phyloP scores from a whole-genome alignment of 2,797 vertebrate genomes.

The Galagoides demidoff region DNA sequence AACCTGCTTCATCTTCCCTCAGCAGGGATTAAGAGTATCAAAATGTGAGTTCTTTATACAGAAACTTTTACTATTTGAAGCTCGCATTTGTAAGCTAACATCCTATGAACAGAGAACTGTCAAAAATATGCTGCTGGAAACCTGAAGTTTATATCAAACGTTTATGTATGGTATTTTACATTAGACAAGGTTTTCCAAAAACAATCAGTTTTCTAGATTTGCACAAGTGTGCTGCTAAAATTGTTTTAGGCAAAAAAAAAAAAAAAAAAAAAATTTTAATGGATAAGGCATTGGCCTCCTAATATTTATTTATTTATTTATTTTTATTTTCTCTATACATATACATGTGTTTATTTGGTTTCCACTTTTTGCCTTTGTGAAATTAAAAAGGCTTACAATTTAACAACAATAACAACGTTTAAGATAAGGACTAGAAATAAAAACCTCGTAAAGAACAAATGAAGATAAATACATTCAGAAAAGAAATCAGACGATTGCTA shows the following conservation, averaged over 20 bases:
- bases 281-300: constrained; percentile 75
- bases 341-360: no score
- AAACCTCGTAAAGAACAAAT: no score
- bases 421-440: no score
- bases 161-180: constrained; percentile 8
- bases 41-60: not conserved
- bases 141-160: not conserved
- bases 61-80: not conserved
- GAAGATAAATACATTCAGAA: no score
- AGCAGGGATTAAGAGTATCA: not conserved
- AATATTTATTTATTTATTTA: not conserved
- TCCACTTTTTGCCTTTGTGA: no score
- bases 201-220: not conserved
- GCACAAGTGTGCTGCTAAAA: not conserved
- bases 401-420: no score
- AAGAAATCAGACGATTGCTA: no score
- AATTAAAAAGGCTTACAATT: no score
- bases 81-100: not conserved
- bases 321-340: no score
- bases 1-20: not conserved
- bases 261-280: no score
- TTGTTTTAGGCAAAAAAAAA: not conserved
- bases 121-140: not conserved
- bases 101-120: not conserved
- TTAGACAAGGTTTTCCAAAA: not conserved